Conservation (phyloP, 2,888 invertebrate species). For the Oscheius myriophilus region DNA sequence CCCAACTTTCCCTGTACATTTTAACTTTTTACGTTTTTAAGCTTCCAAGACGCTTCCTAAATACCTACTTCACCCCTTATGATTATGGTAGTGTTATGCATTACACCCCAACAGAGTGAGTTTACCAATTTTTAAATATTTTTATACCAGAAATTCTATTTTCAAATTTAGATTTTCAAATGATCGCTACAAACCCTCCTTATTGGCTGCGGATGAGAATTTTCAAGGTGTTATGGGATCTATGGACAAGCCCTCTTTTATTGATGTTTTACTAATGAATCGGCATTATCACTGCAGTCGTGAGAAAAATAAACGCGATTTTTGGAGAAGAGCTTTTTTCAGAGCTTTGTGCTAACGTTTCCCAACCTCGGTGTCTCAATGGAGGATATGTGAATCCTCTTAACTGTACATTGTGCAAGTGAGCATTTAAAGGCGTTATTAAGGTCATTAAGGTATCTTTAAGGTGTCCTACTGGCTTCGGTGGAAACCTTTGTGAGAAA, state of each 20-base stretch:
- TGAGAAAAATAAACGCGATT: too few species aligned
- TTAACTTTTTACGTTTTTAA: background rate
- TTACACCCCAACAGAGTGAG: conserved; percentile 33
- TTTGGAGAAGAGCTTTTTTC: too few species aligned
- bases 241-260: conserved; percentile 30
- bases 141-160: background rate
- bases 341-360: conserved; percentile 2
- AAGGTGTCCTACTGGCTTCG: conserved; percentile 35
- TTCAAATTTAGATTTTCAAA: conserved; percentile 25
- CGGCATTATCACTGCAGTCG: too few species aligned
- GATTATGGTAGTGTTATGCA: conserved; percentile 38
- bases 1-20: too few species aligned
- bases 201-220: conserved; percentile 25
- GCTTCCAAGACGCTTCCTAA: background rate
- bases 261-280: background rate
- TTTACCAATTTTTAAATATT: background rate
- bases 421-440: background rate
- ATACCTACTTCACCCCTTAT: conserved; percentile 30
- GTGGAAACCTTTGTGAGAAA: conserved; percentile 28
- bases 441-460: too few species aligned
- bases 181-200: conserved; percentile 17
- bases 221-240: conserved; percentile 31
- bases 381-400: conserved; percentile 30
- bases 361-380: conserved; percentile 24
- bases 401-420: conserved; percentile 32